Evolutionary conservation across 2,888 invertebrate genomes (phyloP).

Genomic region (Choreutis nemorana): DNA sequence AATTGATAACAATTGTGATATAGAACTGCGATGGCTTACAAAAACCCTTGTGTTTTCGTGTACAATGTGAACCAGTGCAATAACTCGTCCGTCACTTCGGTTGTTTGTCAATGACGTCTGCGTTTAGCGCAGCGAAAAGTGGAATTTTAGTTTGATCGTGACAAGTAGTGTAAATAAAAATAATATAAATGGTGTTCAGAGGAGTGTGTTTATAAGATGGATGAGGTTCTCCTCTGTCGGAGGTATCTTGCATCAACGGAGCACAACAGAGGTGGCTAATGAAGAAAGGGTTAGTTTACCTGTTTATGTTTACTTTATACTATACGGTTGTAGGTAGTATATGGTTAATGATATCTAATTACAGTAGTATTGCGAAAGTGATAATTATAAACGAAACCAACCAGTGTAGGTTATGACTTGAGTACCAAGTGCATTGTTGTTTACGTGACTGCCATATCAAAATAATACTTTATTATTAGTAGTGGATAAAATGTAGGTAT

Average conservation of each 20-base stretch:
- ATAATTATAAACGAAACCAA: conserved; percentile 19
- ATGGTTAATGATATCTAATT: conserved; percentile 28
- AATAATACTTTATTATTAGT: too few relatives aligned
- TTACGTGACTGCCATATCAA: too few relatives aligned
- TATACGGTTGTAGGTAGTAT: conserved; percentile 16
- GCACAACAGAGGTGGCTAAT: conserved; percentile 61
- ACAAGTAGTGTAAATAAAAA: conserved; percentile 60
- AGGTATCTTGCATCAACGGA: conserved; percentile 53
- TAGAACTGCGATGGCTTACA: conserved; percentile 45
- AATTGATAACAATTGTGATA: conserved; percentile 62
- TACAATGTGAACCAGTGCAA: conserved; percentile 58
- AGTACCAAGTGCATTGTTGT: too few relatives aligned
- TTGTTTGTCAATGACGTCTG: conserved; percentile 67
- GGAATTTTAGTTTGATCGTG: conserved; percentile 62
- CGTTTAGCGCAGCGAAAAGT: conserved; percentile 65
- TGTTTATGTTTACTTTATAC: conserved; percentile 49
- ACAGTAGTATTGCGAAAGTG: conserved; percentile 22
- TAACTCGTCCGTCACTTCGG: conserved; percentile 62
- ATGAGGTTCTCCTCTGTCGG: conserved; percentile 54
- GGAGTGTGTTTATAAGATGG: conserved; percentile 60
- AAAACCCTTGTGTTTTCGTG: conserved; percentile 54
- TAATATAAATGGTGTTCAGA: conserved; percentile 50
- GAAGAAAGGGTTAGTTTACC: conserved; percentile 65
- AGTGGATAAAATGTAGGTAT: too few relatives aligned
- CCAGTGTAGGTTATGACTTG: conserved; percentile 37